Base-by-base conservation (phyloP, 1,140 invertebrate species). In the Tetramorium parvispinum region DNA sequence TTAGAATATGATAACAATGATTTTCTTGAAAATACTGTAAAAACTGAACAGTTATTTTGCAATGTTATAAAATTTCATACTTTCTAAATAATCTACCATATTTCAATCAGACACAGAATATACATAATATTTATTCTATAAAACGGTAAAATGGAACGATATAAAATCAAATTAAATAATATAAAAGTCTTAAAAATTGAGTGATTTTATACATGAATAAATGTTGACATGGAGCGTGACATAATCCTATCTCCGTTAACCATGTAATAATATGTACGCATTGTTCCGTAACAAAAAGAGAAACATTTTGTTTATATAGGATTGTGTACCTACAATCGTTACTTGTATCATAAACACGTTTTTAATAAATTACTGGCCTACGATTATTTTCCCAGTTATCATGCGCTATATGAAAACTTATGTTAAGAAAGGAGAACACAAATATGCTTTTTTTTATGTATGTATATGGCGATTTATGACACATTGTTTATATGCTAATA, bases 341-440 rank as follows among this genome's bases (percentile, higher is more conserved):
- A 92, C 75, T 91, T 92, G 89, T 91, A 89, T 90, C 88, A 91
- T 92, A 91, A 92, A 92, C 77, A 85, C 37, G 78, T 92, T 92
- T 92, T 86, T 92, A 92, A 91, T 91, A 92, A 91, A 68, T 57
- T n/a, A 24, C 21, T 51, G 40, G 5, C 1, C 10, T 61, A 11
- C n/a, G 11, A 32, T 55, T 59, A 24, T 49, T 61, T 2, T 24
- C 27, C 46, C 53, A 55, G 46, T 70, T 10, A 3, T 71, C 37
- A 8, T 65, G 10, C 27, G 32, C 18, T 11, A 21, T 32, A 7
- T 21, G 21, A 43, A 0, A 21, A 40, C 10, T 66, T 21, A 10
- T 21, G 13, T 43, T n/a, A 43, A 43, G 21, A 46, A 40, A 51
- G 11, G 5, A 18, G 51, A 73, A 11, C 32, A 32, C 11, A n/a